These are phyloP conservation scores for Gallirallus australis DNA, from an alignment of 2,797 vertebrate species.

Conservation along the genomic window DNA sequence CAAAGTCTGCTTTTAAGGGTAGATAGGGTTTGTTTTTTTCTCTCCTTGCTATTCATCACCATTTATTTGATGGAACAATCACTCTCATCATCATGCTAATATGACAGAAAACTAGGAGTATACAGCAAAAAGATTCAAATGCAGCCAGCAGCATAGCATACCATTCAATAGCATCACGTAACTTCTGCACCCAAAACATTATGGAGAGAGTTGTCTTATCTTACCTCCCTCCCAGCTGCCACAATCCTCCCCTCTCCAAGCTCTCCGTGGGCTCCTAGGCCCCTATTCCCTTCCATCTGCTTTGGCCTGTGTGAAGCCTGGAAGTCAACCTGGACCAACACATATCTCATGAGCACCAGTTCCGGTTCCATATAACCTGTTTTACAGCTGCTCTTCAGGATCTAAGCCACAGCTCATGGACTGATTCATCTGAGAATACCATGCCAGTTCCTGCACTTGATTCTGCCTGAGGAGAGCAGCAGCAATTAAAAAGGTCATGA, in stretches of 20 bases:
- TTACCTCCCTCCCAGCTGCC: conserved; percentile 33
- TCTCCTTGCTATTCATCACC: neutral
- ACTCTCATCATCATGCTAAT: neutral
- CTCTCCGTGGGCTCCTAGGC: neutral
- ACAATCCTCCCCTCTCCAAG: neutral
- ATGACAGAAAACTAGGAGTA: neutral
- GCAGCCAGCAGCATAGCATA: neutral
- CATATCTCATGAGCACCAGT: fast-evolving
- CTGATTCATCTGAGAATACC: neutral
- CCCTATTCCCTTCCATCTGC: conserved; percentile 7
- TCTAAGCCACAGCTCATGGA: neutral
- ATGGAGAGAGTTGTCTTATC: neutral
- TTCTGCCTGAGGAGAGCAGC: neutral
- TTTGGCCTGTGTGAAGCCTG: neutral
- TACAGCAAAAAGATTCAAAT: neutral
- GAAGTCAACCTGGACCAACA: neutral
- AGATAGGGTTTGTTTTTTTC: neutral
- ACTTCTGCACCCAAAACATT: neutral
- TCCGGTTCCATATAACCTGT: neutral
- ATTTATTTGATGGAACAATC: neutral
- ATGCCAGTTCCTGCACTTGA: neutral
- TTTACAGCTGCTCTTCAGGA: neutral
- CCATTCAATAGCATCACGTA: neutral
- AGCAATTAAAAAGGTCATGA: neutral
- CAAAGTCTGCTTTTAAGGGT: neutral